Evolutionary conservation across 1,140 invertebrate genomes (phyloP), one percentile per base, ranked within the genome.

Genomic region (Sinella curviseta): DNA sequence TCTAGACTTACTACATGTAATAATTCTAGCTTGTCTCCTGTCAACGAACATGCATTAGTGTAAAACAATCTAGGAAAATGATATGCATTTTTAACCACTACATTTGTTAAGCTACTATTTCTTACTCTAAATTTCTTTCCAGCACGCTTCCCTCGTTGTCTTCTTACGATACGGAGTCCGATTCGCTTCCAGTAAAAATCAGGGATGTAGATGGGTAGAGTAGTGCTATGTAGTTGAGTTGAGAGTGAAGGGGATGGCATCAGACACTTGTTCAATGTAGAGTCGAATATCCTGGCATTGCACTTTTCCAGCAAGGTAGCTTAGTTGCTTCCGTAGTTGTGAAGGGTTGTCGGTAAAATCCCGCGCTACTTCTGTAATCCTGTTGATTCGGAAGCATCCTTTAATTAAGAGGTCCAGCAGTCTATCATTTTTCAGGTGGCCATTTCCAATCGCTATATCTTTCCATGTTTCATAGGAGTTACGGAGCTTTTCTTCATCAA

Each of bases 21-120:
- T 2, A 24, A 31, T 4, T 70, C 65, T 31, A 70, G 24, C 31
- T 70, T 70, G 1, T 70, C 65, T 12, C 4, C 26, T 8, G 30
- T 70, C 2, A 70, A n/a, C 28, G 65, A 70, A 14, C 65, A 70
- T 33, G 65, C 65, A 33, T 70, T 70, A 4, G 65, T 70, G 24
- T 70, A 70, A 12, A 31, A n/a, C 2, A 70, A 31, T 17, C 31
- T 3, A 31, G 65, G 65, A 1, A 70, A 16, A 70, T 70, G 30
- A n/a, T 31, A 70, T 3, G 8, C 31, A 70, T 70, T 70, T 31
- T 70, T 70, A 14, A 16, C 3, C 4, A 33, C 4, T 8, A 31
- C 24, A 70, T 70, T 14, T n/a, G 24, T 14, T 12, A 17, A 8
- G 3, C 12, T 17, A 24, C 55, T 60, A 17, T 14, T 60, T 26